Evolutionary conservation across 2,888 invertebrate species (phyloP).

Genomic region (Dolichopus griseipennis): DNA sequence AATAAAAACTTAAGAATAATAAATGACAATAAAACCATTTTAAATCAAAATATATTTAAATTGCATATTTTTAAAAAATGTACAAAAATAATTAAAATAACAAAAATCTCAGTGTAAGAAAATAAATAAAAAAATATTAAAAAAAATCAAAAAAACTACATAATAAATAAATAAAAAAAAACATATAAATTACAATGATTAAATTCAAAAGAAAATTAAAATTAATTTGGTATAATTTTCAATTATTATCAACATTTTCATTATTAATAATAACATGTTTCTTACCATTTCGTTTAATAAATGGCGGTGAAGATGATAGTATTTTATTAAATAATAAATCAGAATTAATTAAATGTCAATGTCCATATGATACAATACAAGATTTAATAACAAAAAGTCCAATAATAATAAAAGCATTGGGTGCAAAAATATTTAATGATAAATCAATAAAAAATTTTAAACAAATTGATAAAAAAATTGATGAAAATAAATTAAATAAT

Average conservation of each 20-base stretch:
- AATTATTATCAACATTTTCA: neutral
- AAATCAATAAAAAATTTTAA: slow-evolving; percentile 26
- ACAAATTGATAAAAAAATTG: neutral
- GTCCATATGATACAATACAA: slow-evolving; percentile 38
- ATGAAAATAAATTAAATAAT: too few relatives aligned
- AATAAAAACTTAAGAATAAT: too few relatives aligned
- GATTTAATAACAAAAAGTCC: slow-evolving; percentile 42
- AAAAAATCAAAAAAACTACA: neutral
- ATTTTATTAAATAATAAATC: neutral
- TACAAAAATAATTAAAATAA: too few relatives aligned
- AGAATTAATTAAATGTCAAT: slow-evolving; percentile 19
- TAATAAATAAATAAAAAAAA: neutral
- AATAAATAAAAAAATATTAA: too few relatives aligned
- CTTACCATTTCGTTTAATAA: neutral
- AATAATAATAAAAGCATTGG: slow-evolving; percentile 41
- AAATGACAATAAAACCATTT: too few relatives aligned
- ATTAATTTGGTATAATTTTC: neutral
- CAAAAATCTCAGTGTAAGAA: too few relatives aligned
- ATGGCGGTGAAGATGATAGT: neutral
- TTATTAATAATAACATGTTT: slow-evolving; percentile 1
- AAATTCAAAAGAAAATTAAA: neutral
- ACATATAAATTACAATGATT: neutral
- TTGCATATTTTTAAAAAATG: too few relatives aligned
- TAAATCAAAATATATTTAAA: too few relatives aligned
- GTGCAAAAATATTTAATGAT: slow-evolving; percentile 39